These are phyloP conservation scores for Halisarca cf. caerulea DNA, from an alignment of 37 sponge, comb jelly and placozoan species.

Conservation along the genomic window DNA sequence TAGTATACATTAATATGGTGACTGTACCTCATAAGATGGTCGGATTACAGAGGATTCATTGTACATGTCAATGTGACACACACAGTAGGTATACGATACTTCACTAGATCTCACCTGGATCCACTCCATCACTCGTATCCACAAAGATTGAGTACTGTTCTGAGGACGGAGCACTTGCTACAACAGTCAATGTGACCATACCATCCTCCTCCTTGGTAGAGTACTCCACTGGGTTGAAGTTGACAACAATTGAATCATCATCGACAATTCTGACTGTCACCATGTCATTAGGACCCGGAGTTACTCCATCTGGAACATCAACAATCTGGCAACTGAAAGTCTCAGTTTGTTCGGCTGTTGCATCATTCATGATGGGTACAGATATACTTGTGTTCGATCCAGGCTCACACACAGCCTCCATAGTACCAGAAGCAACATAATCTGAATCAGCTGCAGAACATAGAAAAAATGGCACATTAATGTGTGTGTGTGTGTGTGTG, in stretches of 20 bases:
- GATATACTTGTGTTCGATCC: not conserved
- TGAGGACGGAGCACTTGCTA: not conserved
- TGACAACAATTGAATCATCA: not conserved
- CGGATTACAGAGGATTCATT: too few relatives aligned
- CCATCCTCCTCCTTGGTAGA: not conserved
- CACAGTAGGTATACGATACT: too few relatives aligned
- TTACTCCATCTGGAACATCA: not conserved
- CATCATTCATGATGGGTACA: not conserved
- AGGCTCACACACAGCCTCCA: not conserved
- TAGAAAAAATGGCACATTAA: not conserved
- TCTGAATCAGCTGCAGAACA: not conserved
- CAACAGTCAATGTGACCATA: not conserved
- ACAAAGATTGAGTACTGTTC: not conserved
- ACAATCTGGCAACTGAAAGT: not conserved
- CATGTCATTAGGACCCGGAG: not conserved
- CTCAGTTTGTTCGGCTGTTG: not conserved
- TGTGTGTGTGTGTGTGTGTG: slow-evolving; percentile 30
- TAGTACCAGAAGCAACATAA: not conserved
- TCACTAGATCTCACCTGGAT: not conserved
- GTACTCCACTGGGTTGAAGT: not conserved
- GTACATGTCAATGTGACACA: too few relatives aligned
- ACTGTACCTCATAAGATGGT: too few relatives aligned
- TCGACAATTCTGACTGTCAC: slow-evolving; percentile 19
- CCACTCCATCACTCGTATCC: not conserved
- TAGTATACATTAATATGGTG: too few relatives aligned